A percentile compares a stretch with the other conserved stretches of the same genome.
Evolutionary conservation across 2,888 invertebrate species (phyloP).

Genomic region (Diarsia brunnea): DNA sequence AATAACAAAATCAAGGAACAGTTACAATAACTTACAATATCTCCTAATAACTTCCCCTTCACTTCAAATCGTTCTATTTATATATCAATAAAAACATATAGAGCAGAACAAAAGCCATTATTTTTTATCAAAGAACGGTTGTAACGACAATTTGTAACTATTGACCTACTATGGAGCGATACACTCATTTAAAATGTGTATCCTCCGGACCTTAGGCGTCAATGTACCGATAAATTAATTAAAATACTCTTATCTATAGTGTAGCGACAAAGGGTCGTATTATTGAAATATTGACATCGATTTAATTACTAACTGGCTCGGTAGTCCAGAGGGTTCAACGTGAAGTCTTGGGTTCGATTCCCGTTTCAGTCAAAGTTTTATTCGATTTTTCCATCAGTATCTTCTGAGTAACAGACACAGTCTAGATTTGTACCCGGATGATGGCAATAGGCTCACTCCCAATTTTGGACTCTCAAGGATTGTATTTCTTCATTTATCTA

Average conservation of each 20-base stretch:
- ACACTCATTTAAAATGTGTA: slow-evolving; percentile 68
- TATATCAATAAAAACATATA: slow-evolving; percentile 21
- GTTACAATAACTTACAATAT: slow-evolving; percentile 8
- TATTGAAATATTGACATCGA: slow-evolving; percentile 13
- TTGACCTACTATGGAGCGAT: slow-evolving; percentile 65
- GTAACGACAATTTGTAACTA: slow-evolving; percentile 48
- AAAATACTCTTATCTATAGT: slow-evolving; percentile 66
- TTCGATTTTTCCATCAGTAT: not conserved
- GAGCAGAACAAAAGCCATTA: slow-evolving; percentile 34
- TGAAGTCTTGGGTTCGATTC: not conserved
- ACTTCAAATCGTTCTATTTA: slow-evolving; percentile 1
- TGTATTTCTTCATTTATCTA: not conserved
- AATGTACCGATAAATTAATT: slow-evolving; percentile 78
- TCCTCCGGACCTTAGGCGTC: slow-evolving; percentile 68
- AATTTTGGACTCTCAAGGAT: not conserved
- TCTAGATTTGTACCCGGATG: not conserved
- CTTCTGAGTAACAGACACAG: not conserved
- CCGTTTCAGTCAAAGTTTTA: not conserved
- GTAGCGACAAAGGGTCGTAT: slow-evolving; percentile 2
- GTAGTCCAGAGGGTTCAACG: not conserved
- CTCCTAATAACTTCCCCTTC: not conserved
- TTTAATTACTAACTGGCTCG: slow-evolving; percentile 10
- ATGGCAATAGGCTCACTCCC: not conserved
- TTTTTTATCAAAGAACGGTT: slow-evolving; percentile 40
- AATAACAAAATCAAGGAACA: not conserved